A percentile compares a stretch with the other conserved stretches of the same genome.
Conservation (phyloP, 2,888 invertebrate species). For the Mimas tiliae region DNA sequence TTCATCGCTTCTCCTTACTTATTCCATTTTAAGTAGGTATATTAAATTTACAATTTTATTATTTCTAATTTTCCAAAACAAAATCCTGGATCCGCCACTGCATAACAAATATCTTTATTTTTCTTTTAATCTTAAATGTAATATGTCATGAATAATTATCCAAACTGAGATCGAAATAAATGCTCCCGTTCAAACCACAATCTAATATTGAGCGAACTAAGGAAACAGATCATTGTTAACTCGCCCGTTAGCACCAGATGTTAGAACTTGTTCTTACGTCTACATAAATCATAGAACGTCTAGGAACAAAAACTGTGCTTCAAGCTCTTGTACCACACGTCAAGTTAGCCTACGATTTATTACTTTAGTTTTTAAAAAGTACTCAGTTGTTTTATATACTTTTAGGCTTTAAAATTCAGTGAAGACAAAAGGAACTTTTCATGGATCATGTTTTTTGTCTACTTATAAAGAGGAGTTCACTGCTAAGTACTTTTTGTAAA, state of each 20-base stretch:
- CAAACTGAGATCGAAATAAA: no score
- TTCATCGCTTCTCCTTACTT: no score
- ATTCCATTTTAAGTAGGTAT: no score
- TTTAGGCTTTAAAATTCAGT: conserved; percentile 22
- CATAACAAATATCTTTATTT: no score
- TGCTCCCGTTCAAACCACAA: background rate
- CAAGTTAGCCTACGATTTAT: conserved; percentile 33
- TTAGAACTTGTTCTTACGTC: conserved; percentile 5
- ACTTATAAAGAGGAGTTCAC: background rate
- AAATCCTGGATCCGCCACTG: no score
- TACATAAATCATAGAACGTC: conserved; percentile 14
- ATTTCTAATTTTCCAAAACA: no score
- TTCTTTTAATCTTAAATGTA: no score
- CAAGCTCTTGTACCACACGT: conserved; percentile 27
- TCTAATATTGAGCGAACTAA: conserved; percentile 9
- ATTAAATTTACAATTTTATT: no score
- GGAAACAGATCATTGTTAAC: conserved; percentile 17
- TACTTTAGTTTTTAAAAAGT: conserved; percentile 33
- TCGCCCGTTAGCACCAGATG: conserved; percentile 13
- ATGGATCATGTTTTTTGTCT: background rate
- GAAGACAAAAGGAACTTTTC: background rate
- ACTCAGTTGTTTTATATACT: conserved; percentile 26
- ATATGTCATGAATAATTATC: no score
- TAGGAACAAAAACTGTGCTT: conserved; percentile 17
- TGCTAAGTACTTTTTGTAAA: background rate